phyloP scores from a whole-genome alignment of 2,113 vertebrate genomes.

The Sylvia atricapilla region DNA sequence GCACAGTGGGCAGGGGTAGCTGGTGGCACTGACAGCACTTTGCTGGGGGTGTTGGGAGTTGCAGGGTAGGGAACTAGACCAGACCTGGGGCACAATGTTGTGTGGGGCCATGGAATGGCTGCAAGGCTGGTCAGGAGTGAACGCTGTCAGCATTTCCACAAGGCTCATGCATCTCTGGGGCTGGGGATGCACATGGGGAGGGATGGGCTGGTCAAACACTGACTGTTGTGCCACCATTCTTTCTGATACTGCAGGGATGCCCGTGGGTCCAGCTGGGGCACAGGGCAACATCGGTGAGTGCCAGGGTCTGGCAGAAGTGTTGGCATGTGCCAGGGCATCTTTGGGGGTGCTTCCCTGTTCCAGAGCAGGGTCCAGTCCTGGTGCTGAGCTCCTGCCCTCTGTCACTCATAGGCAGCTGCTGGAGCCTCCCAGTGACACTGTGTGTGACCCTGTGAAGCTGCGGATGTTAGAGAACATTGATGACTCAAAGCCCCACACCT shows the following conservation, averaged over 20 bases:
- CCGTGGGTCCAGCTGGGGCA: background rate
- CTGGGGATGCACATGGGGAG: accelerated
- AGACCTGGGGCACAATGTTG: accelerated
- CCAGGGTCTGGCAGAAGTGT: background rate
- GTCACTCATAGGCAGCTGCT: constrained; percentile 53
- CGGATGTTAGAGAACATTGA: constrained; percentile 89
- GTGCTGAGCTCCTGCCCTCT: background rate
- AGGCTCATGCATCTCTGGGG: background rate
- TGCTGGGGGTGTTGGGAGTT: background rate
- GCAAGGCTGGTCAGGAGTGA: background rate
- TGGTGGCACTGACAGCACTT: background rate
- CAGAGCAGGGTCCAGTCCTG: background rate
- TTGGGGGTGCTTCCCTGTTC: background rate
- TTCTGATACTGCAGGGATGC: background rate
- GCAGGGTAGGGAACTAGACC: background rate
- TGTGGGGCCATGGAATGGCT: background rate
- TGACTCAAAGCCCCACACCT: constrained; percentile 89
- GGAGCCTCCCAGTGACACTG: background rate
- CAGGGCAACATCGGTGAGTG: background rate
- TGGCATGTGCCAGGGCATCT: background rate
- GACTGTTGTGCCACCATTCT: background rate
- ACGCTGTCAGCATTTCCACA: background rate
- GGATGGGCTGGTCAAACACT: background rate
- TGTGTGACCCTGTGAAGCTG: constrained; percentile 90
- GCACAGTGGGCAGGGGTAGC: background rate